Evolutionary conservation across 2,888 invertebrate species (phyloP).

Genomic region (Cerastis rubricosa): DNA sequence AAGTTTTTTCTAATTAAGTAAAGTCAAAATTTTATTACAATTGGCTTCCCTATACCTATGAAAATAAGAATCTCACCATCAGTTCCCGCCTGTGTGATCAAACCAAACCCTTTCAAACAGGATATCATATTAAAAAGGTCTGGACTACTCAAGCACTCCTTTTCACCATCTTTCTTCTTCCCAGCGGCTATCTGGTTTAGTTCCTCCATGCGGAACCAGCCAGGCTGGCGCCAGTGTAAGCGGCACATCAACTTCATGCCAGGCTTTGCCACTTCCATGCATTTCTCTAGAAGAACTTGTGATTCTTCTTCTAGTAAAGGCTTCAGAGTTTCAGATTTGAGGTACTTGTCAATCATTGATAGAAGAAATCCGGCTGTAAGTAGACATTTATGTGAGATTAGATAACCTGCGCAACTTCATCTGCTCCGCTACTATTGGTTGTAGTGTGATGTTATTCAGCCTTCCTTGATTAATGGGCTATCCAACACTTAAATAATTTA

Average conservation of each 20-base stretch:
- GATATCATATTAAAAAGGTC: conserved; percentile 69
- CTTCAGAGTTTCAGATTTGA: conserved; percentile 73
- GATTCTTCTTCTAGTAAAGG: conserved; percentile 72
- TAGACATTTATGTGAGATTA: neutral
- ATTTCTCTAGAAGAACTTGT: conserved; percentile 71
- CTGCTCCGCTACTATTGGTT: no score
- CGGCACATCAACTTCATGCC: conserved; percentile 81
- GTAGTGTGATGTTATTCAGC: no score
- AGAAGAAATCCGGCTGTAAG: conserved; percentile 80
- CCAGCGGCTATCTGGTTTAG: conserved; percentile 70
- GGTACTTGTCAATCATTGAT: conserved; percentile 77
- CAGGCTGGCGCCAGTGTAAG: conserved; percentile 81
- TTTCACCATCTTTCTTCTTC: conserved; percentile 35
- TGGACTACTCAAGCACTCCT: conserved; percentile 35
- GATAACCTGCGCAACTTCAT: no score
- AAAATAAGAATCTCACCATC: conserved; percentile 44
- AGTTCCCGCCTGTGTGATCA: conserved; percentile 69
- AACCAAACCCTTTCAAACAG: conserved; percentile 72
- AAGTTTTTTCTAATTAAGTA: neutral
- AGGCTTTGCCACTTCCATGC: conserved; percentile 72
- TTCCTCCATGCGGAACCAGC: conserved; percentile 79
- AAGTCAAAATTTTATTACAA: neutral
- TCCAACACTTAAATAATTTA: no score
- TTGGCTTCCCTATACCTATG: neutral
- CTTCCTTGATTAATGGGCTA: no score